These are phyloP conservation scores for Sesamia inferens DNA, from an alignment of 2,888 invertebrate genomes.

Conservation along the genomic window DNA sequence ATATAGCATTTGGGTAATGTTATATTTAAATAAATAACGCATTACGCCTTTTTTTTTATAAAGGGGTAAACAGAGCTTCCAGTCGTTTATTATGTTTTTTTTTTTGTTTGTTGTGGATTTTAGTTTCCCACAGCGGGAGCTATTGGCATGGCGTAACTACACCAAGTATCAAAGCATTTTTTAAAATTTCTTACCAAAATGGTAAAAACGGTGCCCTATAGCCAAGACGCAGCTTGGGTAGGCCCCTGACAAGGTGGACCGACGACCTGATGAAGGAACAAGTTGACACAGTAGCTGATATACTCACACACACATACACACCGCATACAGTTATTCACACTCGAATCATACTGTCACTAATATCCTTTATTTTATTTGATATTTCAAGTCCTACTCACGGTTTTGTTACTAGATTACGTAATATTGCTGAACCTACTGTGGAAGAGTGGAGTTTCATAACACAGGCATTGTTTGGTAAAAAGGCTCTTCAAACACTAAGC, in stretches of 20 bases:
- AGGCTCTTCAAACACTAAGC: background rate
- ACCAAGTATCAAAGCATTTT: background rate
- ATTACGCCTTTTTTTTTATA: conserved; percentile 22
- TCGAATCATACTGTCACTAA: background rate
- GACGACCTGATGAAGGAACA: too few relatives aligned
- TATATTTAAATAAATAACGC: conserved; percentile 52
- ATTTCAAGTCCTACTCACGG: background rate
- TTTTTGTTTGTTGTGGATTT: conserved; percentile 17
- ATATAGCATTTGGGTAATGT: conserved; percentile 46
- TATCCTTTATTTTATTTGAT: background rate
- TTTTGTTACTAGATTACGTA: background rate
- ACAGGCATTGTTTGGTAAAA: background rate
- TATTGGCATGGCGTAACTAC: background rate
- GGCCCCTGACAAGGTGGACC: too few relatives aligned
- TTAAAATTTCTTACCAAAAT: too few relatives aligned
- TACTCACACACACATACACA: too few relatives aligned
- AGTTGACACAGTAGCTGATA: background rate
- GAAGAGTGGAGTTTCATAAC: background rate
- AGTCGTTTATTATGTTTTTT: conserved; percentile 3
- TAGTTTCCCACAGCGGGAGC: background rate
- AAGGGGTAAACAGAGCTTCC: conserved; percentile 20
- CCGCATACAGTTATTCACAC: background rate
- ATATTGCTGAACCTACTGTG: background rate
- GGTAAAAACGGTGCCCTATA: too few relatives aligned
- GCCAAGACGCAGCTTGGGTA: too few relatives aligned